Conservation (phyloP, 2,888 invertebrate genomes). For the Falcaria lacertinaria region DNA sequence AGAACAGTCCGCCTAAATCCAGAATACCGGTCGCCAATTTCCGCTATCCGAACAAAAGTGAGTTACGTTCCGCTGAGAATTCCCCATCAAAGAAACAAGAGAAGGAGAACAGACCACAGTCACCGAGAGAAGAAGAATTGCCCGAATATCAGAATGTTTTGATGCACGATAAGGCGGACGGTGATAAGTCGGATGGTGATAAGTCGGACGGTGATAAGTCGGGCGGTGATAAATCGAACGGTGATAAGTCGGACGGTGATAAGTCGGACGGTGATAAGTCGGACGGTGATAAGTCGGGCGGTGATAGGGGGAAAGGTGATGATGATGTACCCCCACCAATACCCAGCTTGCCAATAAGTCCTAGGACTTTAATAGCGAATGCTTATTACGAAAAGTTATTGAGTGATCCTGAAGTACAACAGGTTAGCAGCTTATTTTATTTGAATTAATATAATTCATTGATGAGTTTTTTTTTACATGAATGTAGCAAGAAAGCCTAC, state of each 20-base stretch:
- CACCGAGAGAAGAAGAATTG: constrained; percentile 31
- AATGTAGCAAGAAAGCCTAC: too few species aligned
- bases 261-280: constrained; percentile 19
- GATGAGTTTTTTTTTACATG: too few species aligned
- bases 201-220: constrained; percentile 8
- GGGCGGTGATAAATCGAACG: constrained; percentile 20
- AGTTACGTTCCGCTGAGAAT: constrained; percentile 51
- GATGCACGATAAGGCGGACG: constrained; percentile 23
- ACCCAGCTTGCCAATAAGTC: constrained; percentile 71
- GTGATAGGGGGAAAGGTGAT: constrained; percentile 37
- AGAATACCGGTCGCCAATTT: constrained; percentile 73
- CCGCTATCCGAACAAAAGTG: constrained; percentile 67
- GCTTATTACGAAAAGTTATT: constrained; percentile 89
- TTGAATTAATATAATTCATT: neutral
- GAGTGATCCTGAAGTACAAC: constrained; percentile 88
- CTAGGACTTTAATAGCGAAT: constrained; percentile 80
- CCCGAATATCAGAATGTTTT: constrained; percentile 68
- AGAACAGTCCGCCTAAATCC: constrained; percentile 53
- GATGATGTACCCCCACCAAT: constrained; percentile 69
- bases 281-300: constrained; percentile 22
- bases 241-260: constrained; percentile 25
- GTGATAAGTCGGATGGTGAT: constrained; percentile 16
- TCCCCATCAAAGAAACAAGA: constrained; percentile 54
- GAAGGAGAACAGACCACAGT: constrained; percentile 20
- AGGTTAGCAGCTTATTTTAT: constrained; percentile 46